Conservation (phyloP, 2,113 vertebrate species). For the Rhynchomys soricoides region DNA sequence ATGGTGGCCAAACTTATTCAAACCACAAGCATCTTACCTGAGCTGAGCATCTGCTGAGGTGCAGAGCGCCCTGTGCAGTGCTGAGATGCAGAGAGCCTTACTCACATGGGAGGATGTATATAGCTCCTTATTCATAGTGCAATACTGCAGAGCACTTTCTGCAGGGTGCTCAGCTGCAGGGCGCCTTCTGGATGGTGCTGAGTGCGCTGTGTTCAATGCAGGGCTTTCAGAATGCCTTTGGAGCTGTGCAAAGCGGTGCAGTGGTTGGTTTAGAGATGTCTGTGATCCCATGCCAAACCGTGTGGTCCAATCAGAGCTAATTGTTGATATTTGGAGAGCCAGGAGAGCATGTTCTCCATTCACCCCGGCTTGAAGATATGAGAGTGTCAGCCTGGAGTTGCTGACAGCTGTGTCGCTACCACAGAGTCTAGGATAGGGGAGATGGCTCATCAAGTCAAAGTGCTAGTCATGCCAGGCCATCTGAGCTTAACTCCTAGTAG, state of each 20-base stretch:
- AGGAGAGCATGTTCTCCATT: background rate
- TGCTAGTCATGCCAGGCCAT: too few relatives aligned
- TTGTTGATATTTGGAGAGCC: background rate
- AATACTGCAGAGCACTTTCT: background rate
- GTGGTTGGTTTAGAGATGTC: background rate
- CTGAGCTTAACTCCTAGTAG: background rate
- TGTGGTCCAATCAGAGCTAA: background rate
- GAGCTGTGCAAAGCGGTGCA: background rate
- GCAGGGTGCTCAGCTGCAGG: background rate
- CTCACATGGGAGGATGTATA: background rate
- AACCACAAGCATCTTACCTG: too few relatives aligned
- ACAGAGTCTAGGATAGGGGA: background rate
- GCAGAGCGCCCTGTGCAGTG: too few relatives aligned
- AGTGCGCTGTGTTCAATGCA: background rate
- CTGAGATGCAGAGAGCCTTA: background rate
- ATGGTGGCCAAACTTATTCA: too few relatives aligned
- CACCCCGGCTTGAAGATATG: background rate
- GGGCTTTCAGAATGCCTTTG: background rate
- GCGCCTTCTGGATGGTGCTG: background rate
- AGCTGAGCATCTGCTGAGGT: background rate
- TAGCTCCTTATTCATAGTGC: background rate
- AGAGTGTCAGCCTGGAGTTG: background rate
- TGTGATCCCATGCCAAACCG: background rate
- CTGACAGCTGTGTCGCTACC: background rate
- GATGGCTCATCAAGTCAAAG: background rate